Evolutionary conservation across 2,113 vertebrate genomes (phyloP).

Genomic region (Melanocharis versteri): DNA sequence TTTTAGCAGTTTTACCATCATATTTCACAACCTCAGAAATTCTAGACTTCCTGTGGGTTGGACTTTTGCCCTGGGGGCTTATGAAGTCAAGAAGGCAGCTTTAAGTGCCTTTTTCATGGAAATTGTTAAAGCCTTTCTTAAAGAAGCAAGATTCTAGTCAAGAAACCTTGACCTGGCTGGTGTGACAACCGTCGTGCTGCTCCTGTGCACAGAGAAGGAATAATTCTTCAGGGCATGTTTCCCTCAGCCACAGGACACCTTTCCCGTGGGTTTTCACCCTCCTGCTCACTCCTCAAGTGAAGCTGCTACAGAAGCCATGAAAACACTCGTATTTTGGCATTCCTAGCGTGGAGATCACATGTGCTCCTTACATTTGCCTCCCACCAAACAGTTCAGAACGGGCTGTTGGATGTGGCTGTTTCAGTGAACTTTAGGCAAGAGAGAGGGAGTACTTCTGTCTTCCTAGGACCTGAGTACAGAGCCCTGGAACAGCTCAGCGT

Average conservation of each 20-base stretch:
- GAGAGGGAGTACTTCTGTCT: neutral
- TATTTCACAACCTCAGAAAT: slow-evolving; percentile 62
- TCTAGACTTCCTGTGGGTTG: slow-evolving; percentile 63
- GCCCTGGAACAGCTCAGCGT: neutral
- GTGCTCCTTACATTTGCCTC: neutral
- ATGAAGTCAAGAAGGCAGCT: slow-evolving; percentile 45
- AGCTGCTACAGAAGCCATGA: neutral
- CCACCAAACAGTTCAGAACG: neutral
- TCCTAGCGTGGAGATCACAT: rapidly evolving
- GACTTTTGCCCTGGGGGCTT: slow-evolving; percentile 36
- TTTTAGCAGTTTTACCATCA: slow-evolving; percentile 52
- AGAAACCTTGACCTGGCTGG: neutral
- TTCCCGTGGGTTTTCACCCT: neutral
- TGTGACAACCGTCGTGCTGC: neutral
- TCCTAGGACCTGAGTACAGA: neutral
- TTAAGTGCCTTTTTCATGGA: slow-evolving; percentile 31
- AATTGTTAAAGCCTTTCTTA: neutral
- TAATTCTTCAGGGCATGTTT: neutral
- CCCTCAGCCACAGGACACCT: neutral
- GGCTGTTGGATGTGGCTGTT: neutral
- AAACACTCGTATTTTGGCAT: neutral
- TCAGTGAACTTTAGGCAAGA: neutral
- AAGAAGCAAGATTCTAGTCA: neutral
- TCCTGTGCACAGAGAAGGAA: neutral
- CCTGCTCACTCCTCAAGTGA: neutral